A percentile compares a stretch with the other conserved stretches of the same genome.
phyloP scores from a whole-genome alignment of 1,140 invertebrate species.

The Parasteatoda tepidariorum region DNA sequence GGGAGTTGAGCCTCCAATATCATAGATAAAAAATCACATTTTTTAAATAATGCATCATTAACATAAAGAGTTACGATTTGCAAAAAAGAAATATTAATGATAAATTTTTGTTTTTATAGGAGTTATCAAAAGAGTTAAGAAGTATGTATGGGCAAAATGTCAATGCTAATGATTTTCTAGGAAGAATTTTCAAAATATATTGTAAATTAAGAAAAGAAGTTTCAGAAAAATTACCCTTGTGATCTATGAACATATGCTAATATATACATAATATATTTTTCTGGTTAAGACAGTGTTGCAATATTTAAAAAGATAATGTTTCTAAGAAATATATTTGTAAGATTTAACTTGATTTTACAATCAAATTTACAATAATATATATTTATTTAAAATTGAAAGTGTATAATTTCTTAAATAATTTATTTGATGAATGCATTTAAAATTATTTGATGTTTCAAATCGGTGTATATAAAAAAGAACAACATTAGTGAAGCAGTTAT shows the following conservation, averaged over 20 bases:
- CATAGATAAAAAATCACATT: too few relatives aligned
- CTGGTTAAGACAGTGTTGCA: too few relatives aligned
- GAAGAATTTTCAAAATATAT: background rate
- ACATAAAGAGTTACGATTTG: too few relatives aligned
- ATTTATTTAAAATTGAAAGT: background rate
- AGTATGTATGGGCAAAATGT: background rate
- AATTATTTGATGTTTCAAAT: too few relatives aligned
- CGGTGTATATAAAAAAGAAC: too few relatives aligned
- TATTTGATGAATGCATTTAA: too few relatives aligned
- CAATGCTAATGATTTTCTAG: background rate
- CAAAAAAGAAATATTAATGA: too few relatives aligned
- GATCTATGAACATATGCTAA: background rate
- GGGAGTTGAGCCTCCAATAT: too few relatives aligned
- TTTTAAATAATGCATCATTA: too few relatives aligned
- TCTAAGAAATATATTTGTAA: background rate
- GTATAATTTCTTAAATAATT: too few relatives aligned
- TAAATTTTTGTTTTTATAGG: background rate
- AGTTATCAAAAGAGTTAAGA: constrained; percentile 15
- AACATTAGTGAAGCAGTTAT: too few relatives aligned
- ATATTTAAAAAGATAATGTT: background rate
- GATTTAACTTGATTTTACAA: background rate
- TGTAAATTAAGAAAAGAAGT: constrained; percentile 1
- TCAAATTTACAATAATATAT: background rate
- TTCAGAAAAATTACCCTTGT: constrained; percentile 14
- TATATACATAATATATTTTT: background rate